Conservation (phyloP, 2,113 vertebrate genomes). For the Leptosomus discolor region DNA sequence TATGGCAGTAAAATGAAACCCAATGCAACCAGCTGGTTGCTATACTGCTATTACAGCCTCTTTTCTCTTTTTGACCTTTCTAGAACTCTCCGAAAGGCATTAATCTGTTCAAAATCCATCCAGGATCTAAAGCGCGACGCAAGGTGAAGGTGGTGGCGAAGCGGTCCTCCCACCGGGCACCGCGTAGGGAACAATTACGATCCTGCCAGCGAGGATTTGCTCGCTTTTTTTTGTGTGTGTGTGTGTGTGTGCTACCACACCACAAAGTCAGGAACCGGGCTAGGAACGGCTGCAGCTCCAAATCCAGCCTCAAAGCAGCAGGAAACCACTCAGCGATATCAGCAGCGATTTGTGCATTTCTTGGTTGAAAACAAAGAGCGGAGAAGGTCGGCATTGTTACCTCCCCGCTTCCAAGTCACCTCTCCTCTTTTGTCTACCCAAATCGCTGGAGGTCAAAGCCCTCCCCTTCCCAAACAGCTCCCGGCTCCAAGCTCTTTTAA, state of each 20-base stretch:
- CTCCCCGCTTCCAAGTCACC: neutral
- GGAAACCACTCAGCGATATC: slow-evolving; percentile 52
- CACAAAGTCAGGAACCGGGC: neutral
- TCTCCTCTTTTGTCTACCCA: slow-evolving; percentile 3
- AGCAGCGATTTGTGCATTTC: slow-evolving; percentile 45
- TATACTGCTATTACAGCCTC: neutral
- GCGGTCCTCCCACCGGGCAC: rapidly evolving
- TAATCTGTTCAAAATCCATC: neutral
- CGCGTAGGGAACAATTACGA: rapidly evolving
- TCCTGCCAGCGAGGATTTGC: rapidly evolving
- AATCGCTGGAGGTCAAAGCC: neutral
- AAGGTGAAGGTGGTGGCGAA: neutral
- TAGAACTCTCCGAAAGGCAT: neutral
- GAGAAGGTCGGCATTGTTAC: neutral
- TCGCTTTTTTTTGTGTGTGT: neutral
- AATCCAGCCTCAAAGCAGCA: slow-evolving; percentile 44
- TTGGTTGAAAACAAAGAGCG: slow-evolving; percentile 44
- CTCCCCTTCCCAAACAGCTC: neutral
- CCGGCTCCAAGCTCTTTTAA: neutral
- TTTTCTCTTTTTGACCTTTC: slow-evolving; percentile 14
- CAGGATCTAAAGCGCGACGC: neutral
- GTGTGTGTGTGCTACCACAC: neutral
- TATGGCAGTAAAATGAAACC: slow-evolving; percentile 29
- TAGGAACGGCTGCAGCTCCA: neutral
- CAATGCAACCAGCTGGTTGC: slow-evolving; percentile 22